These are phyloP conservation scores for Polydrusus tereticollis DNA, from an alignment of 2,888 invertebrate genomes.

Conservation along the genomic window DNA sequence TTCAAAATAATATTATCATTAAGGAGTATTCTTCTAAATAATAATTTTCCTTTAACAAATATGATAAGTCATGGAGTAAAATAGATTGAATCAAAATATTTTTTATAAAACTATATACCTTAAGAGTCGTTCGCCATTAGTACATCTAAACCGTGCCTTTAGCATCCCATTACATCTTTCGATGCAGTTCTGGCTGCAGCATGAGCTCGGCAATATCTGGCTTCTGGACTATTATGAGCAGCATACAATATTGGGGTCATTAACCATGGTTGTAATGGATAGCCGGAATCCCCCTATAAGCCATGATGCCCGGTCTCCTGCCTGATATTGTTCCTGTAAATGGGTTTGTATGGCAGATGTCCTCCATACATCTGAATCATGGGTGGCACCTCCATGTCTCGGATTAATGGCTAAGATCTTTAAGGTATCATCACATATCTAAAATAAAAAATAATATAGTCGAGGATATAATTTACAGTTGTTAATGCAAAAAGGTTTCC, in stretches of 20 bases:
- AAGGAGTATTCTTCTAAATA: not conserved
- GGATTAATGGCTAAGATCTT: constrained; percentile 16
- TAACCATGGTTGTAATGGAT: too few relatives aligned
- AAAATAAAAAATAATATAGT: too few relatives aligned
- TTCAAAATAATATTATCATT: not conserved
- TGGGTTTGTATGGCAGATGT: constrained; percentile 1
- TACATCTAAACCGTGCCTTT: constrained; percentile 2
- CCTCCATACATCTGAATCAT: too few relatives aligned
- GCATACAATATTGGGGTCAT: too few relatives aligned
- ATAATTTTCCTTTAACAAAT: not conserved
- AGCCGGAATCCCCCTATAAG: too few relatives aligned
- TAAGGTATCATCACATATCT: not conserved
- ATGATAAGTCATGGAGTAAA: not conserved
- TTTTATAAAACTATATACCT: too few relatives aligned
- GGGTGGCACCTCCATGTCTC: constrained; percentile 21
- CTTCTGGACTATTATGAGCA: too few relatives aligned
- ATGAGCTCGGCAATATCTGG: constrained; percentile 4
- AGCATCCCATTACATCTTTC: constrained; percentile 13
- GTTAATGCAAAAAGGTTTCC: too few relatives aligned
- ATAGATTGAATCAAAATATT: too few relatives aligned
- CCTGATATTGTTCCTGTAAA: not conserved
- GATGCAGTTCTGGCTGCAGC: constrained; percentile 8
- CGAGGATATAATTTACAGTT: too few relatives aligned
- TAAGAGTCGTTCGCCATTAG: constrained; percentile 12
- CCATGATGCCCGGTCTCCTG: constrained; percentile 11